phyloP scores from a whole-genome alignment of 64 coral and sea anemone species.

The Trachythela sp. region DNA sequence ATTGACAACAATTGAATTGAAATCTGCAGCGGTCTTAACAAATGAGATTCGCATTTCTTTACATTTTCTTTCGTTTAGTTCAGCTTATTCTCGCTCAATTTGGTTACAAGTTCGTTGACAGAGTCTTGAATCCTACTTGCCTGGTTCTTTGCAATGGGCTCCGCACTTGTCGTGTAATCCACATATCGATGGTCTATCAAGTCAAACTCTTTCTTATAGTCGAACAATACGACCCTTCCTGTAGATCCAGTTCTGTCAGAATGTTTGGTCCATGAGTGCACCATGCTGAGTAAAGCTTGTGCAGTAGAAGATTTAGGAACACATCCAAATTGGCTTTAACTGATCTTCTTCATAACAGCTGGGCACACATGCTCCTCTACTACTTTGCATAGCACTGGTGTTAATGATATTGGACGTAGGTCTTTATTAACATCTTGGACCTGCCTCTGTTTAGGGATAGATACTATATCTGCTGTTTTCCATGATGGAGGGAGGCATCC shows the following conservation, averaged over 20 bases:
- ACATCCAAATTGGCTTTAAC: neutral
- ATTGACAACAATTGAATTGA: neutral
- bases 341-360: slow-evolving; percentile 12
- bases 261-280: neutral
- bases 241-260: neutral
- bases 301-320: neutral
- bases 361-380: slow-evolving; percentile 31
- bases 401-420: slow-evolving; percentile 1
- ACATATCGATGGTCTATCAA: neutral
- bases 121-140: neutral
- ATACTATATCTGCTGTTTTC: neutral
- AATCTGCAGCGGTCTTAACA: neutral
- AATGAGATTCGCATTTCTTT: neutral
- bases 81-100: neutral
- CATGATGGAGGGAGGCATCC: slow-evolving; percentile 24
- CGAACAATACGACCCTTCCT: neutral
- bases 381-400: slow-evolving; percentile 9
- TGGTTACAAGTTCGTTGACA: neutral
- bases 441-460: neutral
- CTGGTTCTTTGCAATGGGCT: neutral
- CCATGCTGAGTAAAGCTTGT: neutral
- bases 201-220: neutral
- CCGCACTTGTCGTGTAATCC: neutral
- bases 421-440: slow-evolving; percentile 33
- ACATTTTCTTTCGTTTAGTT: neutral